A percentile compares a stretch with the other conserved stretches of the same genome.
phyloP scores from a whole-genome alignment of 1,140 invertebrate species.

The Centruroides vittatus region DNA sequence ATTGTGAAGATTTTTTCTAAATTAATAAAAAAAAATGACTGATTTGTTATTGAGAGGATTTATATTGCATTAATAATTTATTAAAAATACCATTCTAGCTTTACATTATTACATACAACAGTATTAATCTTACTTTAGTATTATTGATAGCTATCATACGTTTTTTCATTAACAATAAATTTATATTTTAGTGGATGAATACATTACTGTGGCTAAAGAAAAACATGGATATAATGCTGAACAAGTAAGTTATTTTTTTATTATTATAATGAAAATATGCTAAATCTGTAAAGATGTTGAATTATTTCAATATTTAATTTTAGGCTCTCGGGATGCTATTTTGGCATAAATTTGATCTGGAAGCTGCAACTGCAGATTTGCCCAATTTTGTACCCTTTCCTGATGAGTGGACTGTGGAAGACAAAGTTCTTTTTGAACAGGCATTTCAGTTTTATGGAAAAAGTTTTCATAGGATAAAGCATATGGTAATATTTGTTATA shows the following conservation, averaged over 20 bases:
- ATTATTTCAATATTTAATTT: neutral
- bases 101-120: no score
- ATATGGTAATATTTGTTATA: slow-evolving; percentile 60
- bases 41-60: no score
- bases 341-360: slow-evolving; percentile 95
- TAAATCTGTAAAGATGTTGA: neutral
- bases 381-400: slow-evolving; percentile 95
- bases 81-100: no score
- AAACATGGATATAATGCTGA: slow-evolving; percentile 96
- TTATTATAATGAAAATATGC: no score
- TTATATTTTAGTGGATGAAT: slow-evolving; percentile 66
- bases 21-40: no score
- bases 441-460: slow-evolving; percentile 97
- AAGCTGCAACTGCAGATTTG: slow-evolving; percentile 76
- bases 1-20: no score
- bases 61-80: no score
- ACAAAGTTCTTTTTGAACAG: slow-evolving; percentile 95
- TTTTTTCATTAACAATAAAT: no score
- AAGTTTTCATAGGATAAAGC: slow-evolving; percentile 89
- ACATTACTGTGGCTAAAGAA: slow-evolving; percentile 86
- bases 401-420: slow-evolving; percentile 96
- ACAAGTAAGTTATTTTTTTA: slow-evolving; percentile 39
- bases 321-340: slow-evolving; percentile 87
- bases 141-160: no score
- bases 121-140: no score